A percentile compares a stretch with the other conserved stretches of the same genome.
phyloP scores from a whole-genome alignment of 2,797 vertebrate genomes.

The Nannoperca obscura region DNA sequence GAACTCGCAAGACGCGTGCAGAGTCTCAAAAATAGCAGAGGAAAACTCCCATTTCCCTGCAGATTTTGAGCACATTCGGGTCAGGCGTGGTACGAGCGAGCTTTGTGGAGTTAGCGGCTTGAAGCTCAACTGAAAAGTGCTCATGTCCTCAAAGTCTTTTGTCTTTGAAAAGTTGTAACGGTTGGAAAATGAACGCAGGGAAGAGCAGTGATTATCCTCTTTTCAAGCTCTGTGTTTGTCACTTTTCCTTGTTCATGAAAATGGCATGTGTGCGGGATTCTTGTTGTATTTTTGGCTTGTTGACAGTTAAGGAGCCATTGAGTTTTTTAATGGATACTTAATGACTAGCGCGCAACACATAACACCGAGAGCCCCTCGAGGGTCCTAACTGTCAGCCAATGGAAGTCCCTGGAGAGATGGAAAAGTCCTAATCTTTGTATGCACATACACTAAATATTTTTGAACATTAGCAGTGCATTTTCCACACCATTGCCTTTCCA shows the following conservation, averaged over 20 bases:
- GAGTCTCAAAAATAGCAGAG: constrained; percentile 57
- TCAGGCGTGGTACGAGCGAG: constrained; percentile 51
- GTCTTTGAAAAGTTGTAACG: constrained; percentile 38
- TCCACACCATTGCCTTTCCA: constrained; percentile 61
- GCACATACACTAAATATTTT: constrained; percentile 65
- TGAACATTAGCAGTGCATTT: constrained; percentile 71
- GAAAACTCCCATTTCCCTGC: constrained; percentile 56
- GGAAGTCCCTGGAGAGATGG: constrained; percentile 54
- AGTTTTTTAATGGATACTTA: constrained; percentile 75
- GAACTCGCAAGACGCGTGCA: constrained; percentile 36
- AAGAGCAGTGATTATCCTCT: constrained; percentile 56
- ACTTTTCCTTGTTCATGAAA: constrained; percentile 46
- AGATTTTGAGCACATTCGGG: constrained; percentile 66
- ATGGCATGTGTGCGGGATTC: constrained; percentile 43
- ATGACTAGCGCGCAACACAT: constrained; percentile 64
- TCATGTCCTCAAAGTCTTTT: constrained; percentile 30
- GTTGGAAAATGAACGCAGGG: constrained; percentile 36
- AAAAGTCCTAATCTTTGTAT: constrained; percentile 66
- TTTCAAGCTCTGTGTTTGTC: constrained; percentile 64
- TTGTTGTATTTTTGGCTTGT: constrained; percentile 68
- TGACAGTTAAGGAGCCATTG: constrained; percentile 73
- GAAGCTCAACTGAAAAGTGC: constrained; percentile 43
- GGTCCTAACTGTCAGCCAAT: constrained; percentile 60
- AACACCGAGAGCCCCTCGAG: constrained; percentile 62
- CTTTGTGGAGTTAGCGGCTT: constrained; percentile 53